These are phyloP conservation scores for Lagria hirta DNA, from an alignment of 2,888 invertebrate genomes.

Conservation along the genomic window DNA sequence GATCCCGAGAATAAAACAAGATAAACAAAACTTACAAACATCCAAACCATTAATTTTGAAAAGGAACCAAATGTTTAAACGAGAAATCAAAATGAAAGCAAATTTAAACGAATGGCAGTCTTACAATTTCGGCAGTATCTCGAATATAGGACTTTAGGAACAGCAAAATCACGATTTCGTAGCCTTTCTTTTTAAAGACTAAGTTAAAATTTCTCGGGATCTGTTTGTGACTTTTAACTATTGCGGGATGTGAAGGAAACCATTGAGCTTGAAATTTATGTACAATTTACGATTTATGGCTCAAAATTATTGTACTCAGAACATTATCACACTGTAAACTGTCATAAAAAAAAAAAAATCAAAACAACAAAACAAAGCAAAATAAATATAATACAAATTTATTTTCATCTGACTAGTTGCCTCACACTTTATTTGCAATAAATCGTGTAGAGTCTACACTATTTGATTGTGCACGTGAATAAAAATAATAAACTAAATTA, in stretches of 20 bases:
- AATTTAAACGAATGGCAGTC: conserved; percentile 54
- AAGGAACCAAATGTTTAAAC: conserved; percentile 43
- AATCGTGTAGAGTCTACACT: conserved; percentile 50
- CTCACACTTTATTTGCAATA: conserved; percentile 53
- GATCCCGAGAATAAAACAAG: conserved; percentile 46
- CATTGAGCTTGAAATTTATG: conserved; percentile 42
- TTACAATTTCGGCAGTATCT: conserved; percentile 56
- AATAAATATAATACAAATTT: conserved; percentile 46
- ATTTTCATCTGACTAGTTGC: conserved; percentile 55
- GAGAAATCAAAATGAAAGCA: conserved; percentile 40
- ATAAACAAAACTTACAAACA: conserved; percentile 40
- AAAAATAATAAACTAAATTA: conserved; percentile 37
- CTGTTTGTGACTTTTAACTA: conserved; percentile 37
- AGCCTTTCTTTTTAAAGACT: conserved; percentile 46
- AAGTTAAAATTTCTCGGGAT: conserved; percentile 48
- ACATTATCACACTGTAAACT: conserved; percentile 43
- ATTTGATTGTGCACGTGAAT: conserved; percentile 46
- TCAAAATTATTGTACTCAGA: conserved; percentile 32
- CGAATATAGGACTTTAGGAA: conserved; percentile 53
- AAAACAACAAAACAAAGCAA: conserved; percentile 32
- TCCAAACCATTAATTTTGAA: conserved; percentile 55
- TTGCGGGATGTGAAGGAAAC: conserved; percentile 53
- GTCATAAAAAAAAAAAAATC: conserved; percentile 27
- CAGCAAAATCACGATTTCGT: conserved; percentile 53
- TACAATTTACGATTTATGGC: conserved; percentile 38